phyloP scores from a whole-genome alignment of 2,113 vertebrate genomes.

The Balaeniceps rex region DNA sequence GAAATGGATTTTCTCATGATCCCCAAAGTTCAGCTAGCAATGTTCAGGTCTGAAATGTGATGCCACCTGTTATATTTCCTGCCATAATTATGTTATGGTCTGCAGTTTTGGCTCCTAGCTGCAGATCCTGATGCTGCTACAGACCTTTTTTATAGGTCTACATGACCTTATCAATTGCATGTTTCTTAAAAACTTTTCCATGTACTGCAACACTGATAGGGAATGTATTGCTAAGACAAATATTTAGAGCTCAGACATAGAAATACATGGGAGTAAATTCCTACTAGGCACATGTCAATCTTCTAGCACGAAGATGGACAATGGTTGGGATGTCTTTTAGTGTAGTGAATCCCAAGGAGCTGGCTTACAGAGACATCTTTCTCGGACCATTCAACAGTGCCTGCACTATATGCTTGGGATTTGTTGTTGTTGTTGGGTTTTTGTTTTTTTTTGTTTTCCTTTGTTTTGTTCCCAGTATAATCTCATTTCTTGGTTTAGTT shows the following conservation, averaged over 20 bases:
- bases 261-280: not conserved
- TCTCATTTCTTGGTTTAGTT: not conserved
- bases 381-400: not conserved
- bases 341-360: not conserved
- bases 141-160: not conserved
- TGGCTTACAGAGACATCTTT: not conserved
- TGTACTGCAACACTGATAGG: not conserved
- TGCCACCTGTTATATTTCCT: not conserved
- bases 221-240: not conserved
- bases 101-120: not conserved
- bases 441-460: not conserved
- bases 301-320: not conserved
- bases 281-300: not conserved
- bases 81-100: not conserved
- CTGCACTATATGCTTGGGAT: not conserved
- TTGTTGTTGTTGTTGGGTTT: not conserved
- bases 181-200: not conserved
- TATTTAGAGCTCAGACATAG: not conserved
- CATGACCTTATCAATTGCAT: not conserved
- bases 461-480: not conserved
- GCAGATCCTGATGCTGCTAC: not conserved
- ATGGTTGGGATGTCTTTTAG: not conserved
- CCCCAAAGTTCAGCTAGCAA: not conserved
- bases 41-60: not conserved
- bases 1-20: not conserved